These are phyloP conservation scores for Bergia puertoricense DNA, from an alignment of 92 coral and sea anemone species.

Conservation along the genomic window DNA sequence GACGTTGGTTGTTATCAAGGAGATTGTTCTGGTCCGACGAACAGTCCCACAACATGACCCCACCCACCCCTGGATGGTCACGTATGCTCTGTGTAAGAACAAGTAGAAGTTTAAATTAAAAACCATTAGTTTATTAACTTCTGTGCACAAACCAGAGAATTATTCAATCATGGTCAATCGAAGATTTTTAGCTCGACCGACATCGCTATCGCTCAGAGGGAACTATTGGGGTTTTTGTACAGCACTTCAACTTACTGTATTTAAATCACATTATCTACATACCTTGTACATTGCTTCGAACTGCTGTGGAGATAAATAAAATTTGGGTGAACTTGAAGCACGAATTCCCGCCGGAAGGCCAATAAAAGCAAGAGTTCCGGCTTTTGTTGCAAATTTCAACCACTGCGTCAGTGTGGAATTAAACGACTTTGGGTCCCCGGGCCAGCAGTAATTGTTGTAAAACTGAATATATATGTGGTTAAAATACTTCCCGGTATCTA, in stretches of 20 bases:
- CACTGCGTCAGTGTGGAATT: conserved; percentile 7
- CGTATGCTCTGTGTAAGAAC: conserved; percentile 14
- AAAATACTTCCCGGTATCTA: conserved; percentile 23
- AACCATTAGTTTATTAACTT: too few relatives aligned
- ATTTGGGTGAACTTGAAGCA: not conserved
- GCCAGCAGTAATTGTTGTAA: conserved; percentile 31
- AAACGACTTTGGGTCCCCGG: not conserved
- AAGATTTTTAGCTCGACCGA: too few relatives aligned
- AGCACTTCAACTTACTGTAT: too few relatives aligned
- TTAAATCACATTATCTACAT: not conserved
- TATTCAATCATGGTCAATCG: too few relatives aligned
- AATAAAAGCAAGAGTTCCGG: not conserved
- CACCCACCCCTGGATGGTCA: conserved; percentile 20
- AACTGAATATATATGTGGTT: conserved; percentile 20
- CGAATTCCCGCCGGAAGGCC: conserved; percentile 12
- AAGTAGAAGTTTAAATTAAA: not conserved
- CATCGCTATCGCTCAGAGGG: too few relatives aligned
- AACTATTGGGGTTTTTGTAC: too few relatives aligned
- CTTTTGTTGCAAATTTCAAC: conserved; percentile 10
- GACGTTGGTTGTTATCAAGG: not conserved
- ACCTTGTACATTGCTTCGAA: conserved; percentile 24
- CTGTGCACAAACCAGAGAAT: too few relatives aligned
- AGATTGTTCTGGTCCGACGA: conserved; percentile 36
- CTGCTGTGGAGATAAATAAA: not conserved
- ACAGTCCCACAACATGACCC: conserved; percentile 44